phyloP scores from a whole-genome alignment of 2,113 vertebrate genomes.

The Ariopsis seemanni region DNA sequence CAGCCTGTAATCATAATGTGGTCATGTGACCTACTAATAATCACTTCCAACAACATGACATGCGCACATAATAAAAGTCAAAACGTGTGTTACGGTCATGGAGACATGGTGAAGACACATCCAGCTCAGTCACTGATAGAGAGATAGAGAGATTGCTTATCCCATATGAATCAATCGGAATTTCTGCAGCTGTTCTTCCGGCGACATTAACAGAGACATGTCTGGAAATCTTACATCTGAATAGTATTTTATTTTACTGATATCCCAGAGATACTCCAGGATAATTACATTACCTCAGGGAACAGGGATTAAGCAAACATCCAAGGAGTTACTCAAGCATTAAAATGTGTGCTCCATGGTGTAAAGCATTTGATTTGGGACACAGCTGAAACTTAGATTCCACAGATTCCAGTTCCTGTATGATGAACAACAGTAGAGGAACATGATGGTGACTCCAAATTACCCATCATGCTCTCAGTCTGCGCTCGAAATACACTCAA shows the following conservation, averaged over 20 bases:
- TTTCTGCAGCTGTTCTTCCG: too few relatives aligned
- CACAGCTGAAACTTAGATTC: neutral
- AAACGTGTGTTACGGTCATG: neutral
- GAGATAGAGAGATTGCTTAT: neutral
- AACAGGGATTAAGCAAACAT: neutral
- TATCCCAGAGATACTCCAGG: neutral
- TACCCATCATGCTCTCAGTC: constrained; percentile 51
- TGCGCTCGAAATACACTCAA: constrained; percentile 42
- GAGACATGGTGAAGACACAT: neutral
- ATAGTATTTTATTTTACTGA: neutral
- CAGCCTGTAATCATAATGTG: neutral
- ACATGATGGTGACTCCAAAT: constrained; percentile 57
- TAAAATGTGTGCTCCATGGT: neutral
- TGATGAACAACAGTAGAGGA: constrained; percentile 8
- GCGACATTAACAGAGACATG: neutral
- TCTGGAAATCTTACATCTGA: neutral
- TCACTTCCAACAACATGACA: neutral
- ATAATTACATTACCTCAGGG: neutral
- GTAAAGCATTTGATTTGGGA: neutral
- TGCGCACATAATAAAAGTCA: neutral
- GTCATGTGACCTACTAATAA: neutral
- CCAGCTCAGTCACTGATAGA: neutral
- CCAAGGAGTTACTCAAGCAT: neutral
- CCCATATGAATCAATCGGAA: neutral
- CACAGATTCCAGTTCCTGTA: neutral